Conservation (phyloP, 2,888 invertebrate species). For the Archips xylosteana region DNA sequence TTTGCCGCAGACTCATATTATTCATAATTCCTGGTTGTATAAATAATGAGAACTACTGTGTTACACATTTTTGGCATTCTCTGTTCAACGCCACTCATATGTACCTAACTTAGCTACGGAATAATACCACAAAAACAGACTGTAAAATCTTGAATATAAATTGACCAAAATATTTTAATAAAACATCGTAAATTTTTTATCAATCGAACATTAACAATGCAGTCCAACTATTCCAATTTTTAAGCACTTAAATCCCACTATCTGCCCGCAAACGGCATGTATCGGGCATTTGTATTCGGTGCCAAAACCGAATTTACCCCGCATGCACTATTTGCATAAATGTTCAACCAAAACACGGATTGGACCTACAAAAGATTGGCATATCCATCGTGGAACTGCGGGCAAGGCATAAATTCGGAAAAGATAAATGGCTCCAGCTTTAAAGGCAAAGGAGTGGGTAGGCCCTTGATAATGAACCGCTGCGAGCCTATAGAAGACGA, state of each 20-base stretch:
- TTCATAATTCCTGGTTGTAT: not conserved
- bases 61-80: not conserved
- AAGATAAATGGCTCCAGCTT: slow-evolving; percentile 62
- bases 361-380: slow-evolving; percentile 22
- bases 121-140: not conserved
- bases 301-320: slow-evolving; percentile 7
- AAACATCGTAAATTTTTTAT: not conserved
- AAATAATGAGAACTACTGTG: not conserved
- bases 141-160: too few species aligned
- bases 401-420: slow-evolving; percentile 48
- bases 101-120: not conserved
- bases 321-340: slow-evolving; percentile 14
- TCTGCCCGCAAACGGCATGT: slow-evolving; percentile 16
- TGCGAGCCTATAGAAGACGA: slow-evolving; percentile 40
- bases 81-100: not conserved
- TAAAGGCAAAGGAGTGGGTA: slow-evolving; percentile 48
- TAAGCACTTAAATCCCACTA: not conserved
- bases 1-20: not conserved
- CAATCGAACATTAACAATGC: not conserved
- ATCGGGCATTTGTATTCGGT: slow-evolving; percentile 20
- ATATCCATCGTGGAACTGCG: slow-evolving; percentile 17
- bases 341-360: slow-evolving; percentile 27
- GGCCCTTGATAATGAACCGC: slow-evolving; percentile 54
- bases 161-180: not conserved
- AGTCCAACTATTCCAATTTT: not conserved